Percentiles rank a stretch among this genome's conserved stretches.
These are phyloP conservation scores for Lepidocolaptes lacrymiger DNA, from an alignment of 2,797 vertebrate species.

Conservation along the genomic window DNA sequence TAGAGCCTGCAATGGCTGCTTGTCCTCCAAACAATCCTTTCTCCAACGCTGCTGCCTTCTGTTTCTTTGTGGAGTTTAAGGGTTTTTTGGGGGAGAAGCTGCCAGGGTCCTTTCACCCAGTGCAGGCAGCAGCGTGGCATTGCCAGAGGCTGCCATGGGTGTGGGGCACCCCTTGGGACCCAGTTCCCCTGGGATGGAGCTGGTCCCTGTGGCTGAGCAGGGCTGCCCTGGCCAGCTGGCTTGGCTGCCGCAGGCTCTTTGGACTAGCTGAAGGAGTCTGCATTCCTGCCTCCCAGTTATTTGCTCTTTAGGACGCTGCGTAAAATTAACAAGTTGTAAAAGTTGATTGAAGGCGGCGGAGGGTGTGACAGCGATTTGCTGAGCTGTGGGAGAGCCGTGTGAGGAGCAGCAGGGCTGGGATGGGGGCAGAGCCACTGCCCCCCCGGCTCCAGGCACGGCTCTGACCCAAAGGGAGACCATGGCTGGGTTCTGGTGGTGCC, in stretches of 20 bases:
- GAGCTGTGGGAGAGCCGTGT: slow-evolving; percentile 37
- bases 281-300: slow-evolving; percentile 75
- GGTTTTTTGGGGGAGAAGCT: slow-evolving; percentile 28
- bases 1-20: slow-evolving; percentile 21
- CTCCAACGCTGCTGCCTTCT: slow-evolving; percentile 51
- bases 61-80: not conserved
- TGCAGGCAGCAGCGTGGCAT: not conserved
- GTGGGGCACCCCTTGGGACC: not conserved
- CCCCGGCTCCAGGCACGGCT: not conserved
- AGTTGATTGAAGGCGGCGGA: slow-evolving; percentile 74
- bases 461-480: not conserved
- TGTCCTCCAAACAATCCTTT: slow-evolving; percentile 38
- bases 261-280: slow-evolving; percentile 71
- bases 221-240: slow-evolving; percentile 61
- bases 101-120: not conserved
- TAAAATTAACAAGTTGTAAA: slow-evolving; percentile 82
- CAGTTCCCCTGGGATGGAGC: not conserved
- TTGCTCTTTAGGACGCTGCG: slow-evolving; percentile 77
- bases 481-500: slow-evolving; percentile 7
- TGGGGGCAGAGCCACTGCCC: not conserved
- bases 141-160: not conserved
- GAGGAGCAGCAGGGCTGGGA: not conserved
- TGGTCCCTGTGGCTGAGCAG: slow-evolving; percentile 56
- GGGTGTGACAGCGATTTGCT: slow-evolving; percentile 73
- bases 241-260: slow-evolving; percentile 57